A percentile compares a stretch with the other conserved stretches of the same genome.
phyloP scores from a whole-genome alignment of 2,888 invertebrate species.

The Galeruca laticollis region DNA sequence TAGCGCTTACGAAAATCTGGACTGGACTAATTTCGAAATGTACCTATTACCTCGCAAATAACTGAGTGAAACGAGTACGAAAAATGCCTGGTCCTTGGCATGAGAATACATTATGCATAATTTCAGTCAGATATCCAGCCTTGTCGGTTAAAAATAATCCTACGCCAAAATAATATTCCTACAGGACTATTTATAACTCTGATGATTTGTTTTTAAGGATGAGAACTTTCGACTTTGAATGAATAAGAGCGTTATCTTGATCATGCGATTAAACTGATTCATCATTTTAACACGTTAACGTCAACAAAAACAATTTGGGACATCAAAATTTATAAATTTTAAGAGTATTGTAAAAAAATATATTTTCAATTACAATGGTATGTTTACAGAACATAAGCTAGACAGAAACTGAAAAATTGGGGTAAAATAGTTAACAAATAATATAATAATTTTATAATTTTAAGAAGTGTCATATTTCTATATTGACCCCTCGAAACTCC shows the following conservation, averaged over 20 bases:
- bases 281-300: not conserved
- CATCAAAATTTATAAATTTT: too few species aligned
- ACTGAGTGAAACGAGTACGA: conserved; percentile 38
- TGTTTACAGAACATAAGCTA: too few species aligned
- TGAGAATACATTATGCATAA: conserved; percentile 38
- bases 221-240: not conserved
- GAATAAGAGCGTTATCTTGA: not conserved
- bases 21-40: conserved; percentile 34
- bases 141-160: conserved; percentile 38
- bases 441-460: too few species aligned
- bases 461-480: too few species aligned
- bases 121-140: conserved; percentile 43
- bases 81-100: conserved; percentile 44
- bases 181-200: conserved; percentile 25
- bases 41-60: conserved; percentile 30
- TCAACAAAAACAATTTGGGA: too few species aligned
- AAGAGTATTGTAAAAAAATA: too few species aligned
- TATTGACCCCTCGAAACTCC: too few species aligned
- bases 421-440: too few species aligned
- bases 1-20: conserved; percentile 22
- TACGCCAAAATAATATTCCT: conserved; percentile 36
- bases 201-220: conserved; percentile 8
- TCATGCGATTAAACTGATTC: not conserved
- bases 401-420: too few species aligned
- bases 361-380: too few species aligned